These are phyloP conservation scores for Mamestra configurata DNA, from an alignment of 1,140 invertebrate genomes.

Conservation along the genomic window DNA sequence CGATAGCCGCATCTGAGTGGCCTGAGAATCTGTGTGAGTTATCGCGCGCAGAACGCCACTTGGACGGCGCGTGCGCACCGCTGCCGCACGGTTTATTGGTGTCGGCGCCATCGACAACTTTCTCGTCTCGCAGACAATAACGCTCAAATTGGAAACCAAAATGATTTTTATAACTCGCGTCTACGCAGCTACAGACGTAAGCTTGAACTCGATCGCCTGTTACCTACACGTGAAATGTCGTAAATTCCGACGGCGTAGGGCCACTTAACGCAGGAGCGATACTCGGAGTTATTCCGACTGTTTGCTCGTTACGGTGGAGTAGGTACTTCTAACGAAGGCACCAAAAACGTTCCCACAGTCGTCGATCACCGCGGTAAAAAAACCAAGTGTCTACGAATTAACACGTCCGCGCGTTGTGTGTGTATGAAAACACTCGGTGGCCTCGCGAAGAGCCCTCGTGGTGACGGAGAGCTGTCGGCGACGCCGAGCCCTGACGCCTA, in stretches of 20 bases:
- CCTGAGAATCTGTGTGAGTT: slow-evolving; percentile 67
- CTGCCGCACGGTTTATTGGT: slow-evolving; percentile 81
- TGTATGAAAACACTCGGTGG: slow-evolving; percentile 85
- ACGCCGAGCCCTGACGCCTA: slow-evolving; percentile 54
- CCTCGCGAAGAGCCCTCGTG: slow-evolving; percentile 77
- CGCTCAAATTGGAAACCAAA: slow-evolving; percentile 84
- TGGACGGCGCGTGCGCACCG: slow-evolving; percentile 69
- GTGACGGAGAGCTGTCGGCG: slow-evolving; percentile 82
- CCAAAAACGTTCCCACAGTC: slow-evolving; percentile 86
- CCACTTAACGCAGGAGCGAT: slow-evolving; percentile 83
- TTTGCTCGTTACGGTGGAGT: slow-evolving; percentile 83
- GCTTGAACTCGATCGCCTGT: slow-evolving; percentile 72
- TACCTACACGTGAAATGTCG: slow-evolving; percentile 73
- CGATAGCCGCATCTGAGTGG: slow-evolving; percentile 70
- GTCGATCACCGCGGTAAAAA: slow-evolving; percentile 84
- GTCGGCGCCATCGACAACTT: slow-evolving; percentile 85
- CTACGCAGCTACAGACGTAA: slow-evolving; percentile 71
- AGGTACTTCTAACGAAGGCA: slow-evolving; percentile 83
- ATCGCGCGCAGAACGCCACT: slow-evolving; percentile 63
- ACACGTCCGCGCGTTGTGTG: slow-evolving; percentile 84
- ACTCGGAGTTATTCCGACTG: slow-evolving; percentile 78
- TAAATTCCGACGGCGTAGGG: slow-evolving; percentile 75
- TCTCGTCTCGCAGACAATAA: slow-evolving; percentile 84
- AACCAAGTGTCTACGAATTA: slow-evolving; percentile 86
- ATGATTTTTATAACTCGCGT: slow-evolving; percentile 81